A percentile compares a stretch with the other conserved stretches of the same genome.
phyloP scores from a whole-genome alignment of 2,888 invertebrate species.

The Timema podura region DNA sequence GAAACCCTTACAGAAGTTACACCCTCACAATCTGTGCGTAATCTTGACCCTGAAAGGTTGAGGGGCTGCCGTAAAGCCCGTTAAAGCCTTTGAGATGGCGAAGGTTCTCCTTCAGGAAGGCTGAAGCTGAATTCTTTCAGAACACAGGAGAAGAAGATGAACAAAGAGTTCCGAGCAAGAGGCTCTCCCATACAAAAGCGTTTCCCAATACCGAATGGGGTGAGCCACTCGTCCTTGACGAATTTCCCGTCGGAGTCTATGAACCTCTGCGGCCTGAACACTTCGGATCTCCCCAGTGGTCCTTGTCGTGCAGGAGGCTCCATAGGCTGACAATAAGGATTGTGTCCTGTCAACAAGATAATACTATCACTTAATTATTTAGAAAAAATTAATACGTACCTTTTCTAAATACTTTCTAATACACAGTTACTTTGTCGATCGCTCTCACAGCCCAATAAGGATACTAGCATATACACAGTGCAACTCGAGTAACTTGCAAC shows the following conservation, averaged over 20 bases:
- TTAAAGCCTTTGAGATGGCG: conserved; percentile 25
- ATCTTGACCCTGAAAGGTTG: conserved; percentile 29
- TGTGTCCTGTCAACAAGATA: conserved; percentile 26
- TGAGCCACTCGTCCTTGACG: conserved; percentile 26
- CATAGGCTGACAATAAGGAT: conserved; percentile 28
- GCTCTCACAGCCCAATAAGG: too few species aligned
- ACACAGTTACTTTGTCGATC: too few species aligned
- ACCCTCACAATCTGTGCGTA: background rate
- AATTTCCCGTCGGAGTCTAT: conserved; percentile 30
- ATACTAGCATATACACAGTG: too few species aligned
- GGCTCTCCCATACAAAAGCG: conserved; percentile 33
- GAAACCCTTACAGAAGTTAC: too few species aligned
- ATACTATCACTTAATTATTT: too few species aligned
- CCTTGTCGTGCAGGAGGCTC: conserved; percentile 29
- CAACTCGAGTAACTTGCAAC: too few species aligned
- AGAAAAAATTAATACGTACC: too few species aligned
- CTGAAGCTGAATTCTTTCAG: conserved; percentile 32
- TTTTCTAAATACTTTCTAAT: too few species aligned
- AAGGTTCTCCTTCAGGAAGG: conserved; percentile 26
- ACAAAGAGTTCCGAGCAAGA: conserved; percentile 31
- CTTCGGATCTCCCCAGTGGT: conserved; percentile 33
- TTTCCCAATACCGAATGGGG: conserved; percentile 33
- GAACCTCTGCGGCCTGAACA: conserved; percentile 33
- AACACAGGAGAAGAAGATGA: conserved; percentile 32
- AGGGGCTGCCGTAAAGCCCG: conserved; percentile 32